A percentile compares a stretch with the other conserved stretches of the same genome.
phyloP scores from a whole-genome alignment of 2,113 vertebrate species.

The Epinephelus lanceolatus region DNA sequence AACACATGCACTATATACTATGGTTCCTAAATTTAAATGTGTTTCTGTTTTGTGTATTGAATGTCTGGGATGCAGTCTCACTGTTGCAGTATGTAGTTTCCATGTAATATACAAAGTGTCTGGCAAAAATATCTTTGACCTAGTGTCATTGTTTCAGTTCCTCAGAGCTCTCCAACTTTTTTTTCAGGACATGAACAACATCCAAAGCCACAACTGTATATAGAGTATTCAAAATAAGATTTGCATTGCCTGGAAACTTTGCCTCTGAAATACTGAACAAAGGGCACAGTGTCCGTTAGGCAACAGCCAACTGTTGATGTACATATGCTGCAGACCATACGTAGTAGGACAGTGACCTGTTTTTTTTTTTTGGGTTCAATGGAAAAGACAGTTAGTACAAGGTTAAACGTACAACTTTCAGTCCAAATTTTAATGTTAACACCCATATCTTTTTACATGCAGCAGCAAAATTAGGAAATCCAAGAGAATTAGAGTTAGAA shows the following conservation, averaged over 20 bases:
- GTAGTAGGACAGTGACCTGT: neutral
- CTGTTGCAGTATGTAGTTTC: too few species aligned
- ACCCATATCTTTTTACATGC: neutral
- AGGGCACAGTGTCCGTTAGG: neutral
- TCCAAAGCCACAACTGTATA: neutral
- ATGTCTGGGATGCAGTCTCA: neutral
- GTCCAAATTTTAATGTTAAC: neutral
- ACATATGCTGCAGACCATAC: neutral
- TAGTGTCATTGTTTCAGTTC: neutral
- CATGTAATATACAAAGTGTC: too few species aligned
- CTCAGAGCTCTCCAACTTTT: neutral
- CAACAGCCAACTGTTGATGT: neutral
- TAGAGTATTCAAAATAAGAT: neutral
- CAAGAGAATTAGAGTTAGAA: too few species aligned
- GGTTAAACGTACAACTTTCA: neutral
- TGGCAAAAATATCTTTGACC: too few species aligned
- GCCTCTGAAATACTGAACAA: neutral
- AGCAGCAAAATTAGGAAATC: neutral
- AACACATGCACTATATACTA: neutral
- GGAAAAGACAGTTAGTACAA: neutral
- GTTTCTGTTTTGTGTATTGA: neutral
- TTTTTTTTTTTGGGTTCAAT: neutral
- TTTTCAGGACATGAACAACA: too few species aligned
- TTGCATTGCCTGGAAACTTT: neutral
- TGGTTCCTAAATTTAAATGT: neutral